Evolutionary conservation across 2,888 invertebrate species (phyloP).

Genomic region (Cheilosia variabilis): DNA sequence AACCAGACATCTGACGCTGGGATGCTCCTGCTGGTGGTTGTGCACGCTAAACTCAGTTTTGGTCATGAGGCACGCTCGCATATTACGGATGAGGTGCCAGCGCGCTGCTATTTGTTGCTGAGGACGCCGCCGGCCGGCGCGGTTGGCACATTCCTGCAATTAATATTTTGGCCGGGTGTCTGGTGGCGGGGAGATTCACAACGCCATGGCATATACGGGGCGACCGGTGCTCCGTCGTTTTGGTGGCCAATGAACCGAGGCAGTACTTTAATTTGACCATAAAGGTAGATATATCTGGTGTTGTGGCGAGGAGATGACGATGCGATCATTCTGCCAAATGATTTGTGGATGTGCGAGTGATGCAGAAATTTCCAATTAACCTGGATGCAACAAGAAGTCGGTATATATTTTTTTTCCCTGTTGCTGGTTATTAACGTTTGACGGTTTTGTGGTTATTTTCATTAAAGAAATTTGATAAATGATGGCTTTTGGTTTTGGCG

Average conservation of each 20-base stretch:
- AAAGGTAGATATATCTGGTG: slow-evolving; percentile 4
- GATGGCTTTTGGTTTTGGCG: slow-evolving; percentile 36
- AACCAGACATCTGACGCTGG: slow-evolving; percentile 50
- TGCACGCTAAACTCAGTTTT: slow-evolving; percentile 44
- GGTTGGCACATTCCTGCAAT: slow-evolving; percentile 63
- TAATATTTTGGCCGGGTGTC: slow-evolving; percentile 68
- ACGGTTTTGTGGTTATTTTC: slow-evolving; percentile 33
- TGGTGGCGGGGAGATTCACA: slow-evolving; percentile 23
- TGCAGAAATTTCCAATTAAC: slow-evolving; percentile 74
- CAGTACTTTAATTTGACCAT: slow-evolving; percentile 71
- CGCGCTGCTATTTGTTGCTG: slow-evolving; percentile 59
- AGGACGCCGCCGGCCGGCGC: slow-evolving; percentile 27
- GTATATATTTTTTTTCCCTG: neutral
- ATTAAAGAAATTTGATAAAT: slow-evolving; percentile 46
- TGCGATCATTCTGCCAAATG: slow-evolving; percentile 42
- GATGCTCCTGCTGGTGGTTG: slow-evolving; percentile 7
- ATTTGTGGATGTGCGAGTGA: slow-evolving; percentile 64
- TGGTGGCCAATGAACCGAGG: slow-evolving; percentile 67
- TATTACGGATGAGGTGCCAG: slow-evolving; percentile 34
- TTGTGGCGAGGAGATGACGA: slow-evolving; percentile 10
- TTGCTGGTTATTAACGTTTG: slow-evolving; percentile 32
- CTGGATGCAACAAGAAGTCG: slow-evolving; percentile 64
- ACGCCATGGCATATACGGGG: neutral
- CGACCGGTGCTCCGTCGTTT: slow-evolving; percentile 32
- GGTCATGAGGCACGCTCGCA: slow-evolving; percentile 49